Evolutionary conservation across 1,140 invertebrate genomes (phyloP), one percentile per base, ranked within the genome.

Genomic region (Planococcus citri): DNA sequence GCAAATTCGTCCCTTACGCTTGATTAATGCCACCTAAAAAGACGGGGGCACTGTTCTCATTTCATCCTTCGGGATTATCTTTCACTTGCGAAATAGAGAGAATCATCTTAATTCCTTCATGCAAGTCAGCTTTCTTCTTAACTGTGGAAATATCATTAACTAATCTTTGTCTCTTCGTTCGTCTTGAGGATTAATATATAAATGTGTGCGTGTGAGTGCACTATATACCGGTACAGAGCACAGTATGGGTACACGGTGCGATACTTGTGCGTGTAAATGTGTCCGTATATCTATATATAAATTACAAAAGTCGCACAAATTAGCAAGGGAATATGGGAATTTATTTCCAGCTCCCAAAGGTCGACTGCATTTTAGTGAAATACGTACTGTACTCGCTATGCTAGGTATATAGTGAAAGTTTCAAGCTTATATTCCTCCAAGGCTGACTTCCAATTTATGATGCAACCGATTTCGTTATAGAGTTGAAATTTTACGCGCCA

Each of bases 81-180:
- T 25, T 64, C 60, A 27, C 25, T 64, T 64, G 22, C n/a, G 60
- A 64, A 64, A 64, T 64, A 25, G 60, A 64, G 41, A 51, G 41
- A 51, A 51, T 51, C 41, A 51, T 27, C 21, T 27, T 64, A 64
- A 64, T 64, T 64, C 60, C 60, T 64, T 64, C 60, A 64, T 64
- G 60, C 60, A 27, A 64, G 60, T 64, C 60, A 64, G 60, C 60
- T 64, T 64, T 64, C 60, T 64, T 64, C 60, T 64, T 64, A 64
- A 64, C 60, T 27, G 60, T 64, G 60, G 22, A 64, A 64, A 64
- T 64, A 27, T 64, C 60, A 27, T 64, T 64, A 64, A 64, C 60
- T 64, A 64, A 64, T 64, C 60, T 64, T 27, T 24, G 21, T 25
- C 22, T 64, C 60, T 27, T 64, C 22, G 60, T 27, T 27, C 22